Evolutionary conservation across 2,888 invertebrate species (phyloP).

Genomic region (Sarcophaga subvicina): DNA sequence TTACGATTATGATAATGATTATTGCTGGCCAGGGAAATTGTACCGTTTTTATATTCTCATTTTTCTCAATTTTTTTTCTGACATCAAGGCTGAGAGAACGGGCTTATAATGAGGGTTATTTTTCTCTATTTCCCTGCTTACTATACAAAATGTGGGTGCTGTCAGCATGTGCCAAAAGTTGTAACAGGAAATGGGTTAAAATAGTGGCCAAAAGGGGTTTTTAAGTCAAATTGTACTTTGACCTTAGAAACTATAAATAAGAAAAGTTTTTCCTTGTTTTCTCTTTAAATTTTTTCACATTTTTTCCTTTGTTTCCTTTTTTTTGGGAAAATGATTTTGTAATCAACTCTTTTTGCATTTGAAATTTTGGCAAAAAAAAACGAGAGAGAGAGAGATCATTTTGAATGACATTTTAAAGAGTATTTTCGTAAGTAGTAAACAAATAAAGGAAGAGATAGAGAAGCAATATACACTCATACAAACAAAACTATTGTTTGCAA

Average conservation of each 20-base stretch:
- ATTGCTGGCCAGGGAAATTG: slow-evolving; percentile 36
- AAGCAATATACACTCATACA: not conserved
- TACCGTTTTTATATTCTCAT: not conserved
- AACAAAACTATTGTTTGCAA: slow-evolving; percentile 10
- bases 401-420: not conserved
- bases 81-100: not conserved
- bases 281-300: not conserved
- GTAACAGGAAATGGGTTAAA: not conserved
- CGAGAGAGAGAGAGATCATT: not conserved
- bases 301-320: not conserved
- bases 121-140: not conserved
- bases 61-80: not conserved
- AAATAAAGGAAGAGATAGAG: not conserved
- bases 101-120: slow-evolving; percentile 29
- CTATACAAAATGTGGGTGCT: not conserved
- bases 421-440: slow-evolving; percentile 15
- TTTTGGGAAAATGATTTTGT: slow-evolving; percentile 19
- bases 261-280: not conserved
- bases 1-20: slow-evolving; percentile 44
- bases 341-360: slow-evolving; percentile 34
- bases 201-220: slow-evolving; percentile 25
- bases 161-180: not conserved
- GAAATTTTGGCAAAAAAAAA: not conserved
- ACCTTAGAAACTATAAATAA: slow-evolving; percentile 15
- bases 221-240: slow-evolving; percentile 23